Conservation (phyloP, 2,888 invertebrate species). For the Scaptomyza cyrtandrae region DNA sequence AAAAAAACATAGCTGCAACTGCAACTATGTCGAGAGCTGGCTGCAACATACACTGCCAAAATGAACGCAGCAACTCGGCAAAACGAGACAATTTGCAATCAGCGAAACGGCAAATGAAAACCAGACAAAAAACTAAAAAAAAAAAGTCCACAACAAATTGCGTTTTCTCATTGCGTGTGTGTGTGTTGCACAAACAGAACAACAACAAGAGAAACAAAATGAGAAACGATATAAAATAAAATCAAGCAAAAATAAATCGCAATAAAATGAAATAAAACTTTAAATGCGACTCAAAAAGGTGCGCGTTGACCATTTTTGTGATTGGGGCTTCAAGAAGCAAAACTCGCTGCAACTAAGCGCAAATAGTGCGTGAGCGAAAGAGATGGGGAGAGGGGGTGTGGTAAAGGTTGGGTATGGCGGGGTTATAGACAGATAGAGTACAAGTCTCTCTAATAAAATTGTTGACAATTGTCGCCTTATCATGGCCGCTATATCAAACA, state of each 20-base stretch:
- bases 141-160: slow-evolving; percentile 75
- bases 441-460: slow-evolving; percentile 71
- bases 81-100: slow-evolving; percentile 79
- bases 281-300: slow-evolving; percentile 72
- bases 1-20: slow-evolving; percentile 37
- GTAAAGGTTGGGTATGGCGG: not conserved
- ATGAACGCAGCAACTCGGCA: slow-evolving; percentile 53
- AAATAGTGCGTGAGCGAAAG: slow-evolving; percentile 1
- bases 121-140: slow-evolving; percentile 44
- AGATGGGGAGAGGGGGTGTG: slow-evolving; percentile 2
- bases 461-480: slow-evolving; percentile 79
- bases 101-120: slow-evolving; percentile 72
- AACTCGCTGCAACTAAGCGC: not conserved
- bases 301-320: slow-evolving; percentile 73
- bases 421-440: not conserved
- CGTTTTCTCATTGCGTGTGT: slow-evolving; percentile 66
- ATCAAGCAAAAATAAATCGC: slow-evolving; percentile 34
- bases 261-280: slow-evolving; percentile 68
- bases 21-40: slow-evolving; percentile 54
- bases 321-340: slow-evolving; percentile 72
- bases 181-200: slow-evolving; percentile 44
- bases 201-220: slow-evolving; percentile 18
- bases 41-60: slow-evolving; percentile 63
- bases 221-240: slow-evolving; percentile 33
- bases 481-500: slow-evolving; percentile 73